Evolutionary conservation across 35 echinoderm and acorn worm genomes (phyloP), one percentile per base, ranked within the genome.

Genomic region (Ptychodera flava): DNA sequence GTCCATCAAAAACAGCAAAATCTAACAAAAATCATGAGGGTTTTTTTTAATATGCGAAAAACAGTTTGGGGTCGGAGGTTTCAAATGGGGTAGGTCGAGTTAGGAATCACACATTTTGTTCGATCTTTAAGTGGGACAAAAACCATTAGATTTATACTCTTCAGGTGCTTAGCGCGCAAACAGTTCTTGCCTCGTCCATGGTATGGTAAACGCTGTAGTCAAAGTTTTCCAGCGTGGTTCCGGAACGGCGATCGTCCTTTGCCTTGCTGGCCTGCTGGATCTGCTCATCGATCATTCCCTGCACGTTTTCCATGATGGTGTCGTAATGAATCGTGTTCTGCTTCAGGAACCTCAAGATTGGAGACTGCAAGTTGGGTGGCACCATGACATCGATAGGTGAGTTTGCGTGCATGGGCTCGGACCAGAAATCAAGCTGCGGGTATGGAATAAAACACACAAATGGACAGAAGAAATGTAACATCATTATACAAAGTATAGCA

Each of bases 341-440:
- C 31, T 77, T 34, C 0, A 89, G 77, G 29, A 82, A 28, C 28
- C 16, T n/a, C 0, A 33, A 10, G 31, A 89, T 31, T 27, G 38
- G 27, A 12, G 52, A 22, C 36, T 80, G 77, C 16, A 82, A 82
- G 10, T 81, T 78, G 0, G 88, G 88, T 64, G 78, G 35, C 1
- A 93, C 92, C 92, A 93, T 93, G 83, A 93, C 85, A 33, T 93
- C 92, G 29, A 90, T 45, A 22, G 92, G 88, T 30, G 37, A 78
- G 28, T 80, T 87, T 29, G 37, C 34, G 16, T 30, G 31, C 12
- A 78, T 77, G 28, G 88, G 88, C 22, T 76, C 78, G 29, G 35
- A 31, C 92, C 92, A 93, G 79, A 93, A 93, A 45, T 93, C 92
- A 75, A 93, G 53, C 87, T 93, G 32, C 0, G 22, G 85, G 16